Base-by-base conservation (phyloP, 2,113 vertebrate species). In the Chloebia gouldiae region DNA sequence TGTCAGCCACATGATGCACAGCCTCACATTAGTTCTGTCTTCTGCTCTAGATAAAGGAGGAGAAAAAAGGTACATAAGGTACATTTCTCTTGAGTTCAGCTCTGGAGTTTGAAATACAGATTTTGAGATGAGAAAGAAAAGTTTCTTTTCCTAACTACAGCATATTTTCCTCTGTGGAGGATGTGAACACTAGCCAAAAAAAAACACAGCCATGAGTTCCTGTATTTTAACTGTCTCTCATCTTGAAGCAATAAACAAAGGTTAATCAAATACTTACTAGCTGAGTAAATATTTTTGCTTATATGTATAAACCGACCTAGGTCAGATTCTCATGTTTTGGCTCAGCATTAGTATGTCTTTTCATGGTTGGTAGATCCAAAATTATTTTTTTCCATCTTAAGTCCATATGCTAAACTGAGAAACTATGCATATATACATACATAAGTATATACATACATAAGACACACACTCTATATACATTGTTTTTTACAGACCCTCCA, bases 231-330 rank as follows among this genome's bases (percentile, higher is more conserved):
- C 88, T 90, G 79, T 90, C 84, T 81, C 39, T 91, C 94, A 96
- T 96, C 88, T 93, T 96, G 90, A 95, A 96, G 60, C 22, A 96
- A 96, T 92, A 96, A 83, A 97, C 75, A 97, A 96, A 96, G 63
- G 85, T 95, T 96, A 96, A 96, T 94, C 94, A 96, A 95, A 92
- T 89, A 88, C 69, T 96, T 97, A 86, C 88, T 96, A 83, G 68
- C 81, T 90, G 49, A 97, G 35, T 96, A 95, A 96, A 95, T 92
- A 89, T 90, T 95, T 97, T 81, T 51, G 33, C 63, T 97, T 49
- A 3, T 85, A 81, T 77, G 35, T 90, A 87, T 96, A 94, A 97
- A 90, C 56, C 44, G 78, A 40, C 57, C 66, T 70, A 90, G 82
- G 82, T 95, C 85, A 97, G 73, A 69, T 61, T 93, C 28, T 94